Base-by-base conservation (phyloP, 2,113 vertebrate species). In the Macaca nemestrina region DNA sequence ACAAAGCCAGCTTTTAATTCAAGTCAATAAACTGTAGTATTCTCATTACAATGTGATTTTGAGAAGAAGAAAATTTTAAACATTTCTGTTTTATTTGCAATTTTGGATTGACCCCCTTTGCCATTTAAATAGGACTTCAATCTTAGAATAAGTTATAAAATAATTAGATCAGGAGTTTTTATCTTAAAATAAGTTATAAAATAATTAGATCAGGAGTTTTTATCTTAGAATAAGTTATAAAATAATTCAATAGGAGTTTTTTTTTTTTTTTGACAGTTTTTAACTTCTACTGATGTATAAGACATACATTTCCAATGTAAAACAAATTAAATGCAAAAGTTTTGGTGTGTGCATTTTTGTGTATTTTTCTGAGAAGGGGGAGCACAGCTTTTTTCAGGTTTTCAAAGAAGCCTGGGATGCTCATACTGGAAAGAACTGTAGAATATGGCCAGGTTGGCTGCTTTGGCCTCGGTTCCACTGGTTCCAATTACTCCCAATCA, bases 141-240 rank as follows among this genome's bases (percentile, higher is more conserved):
- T 85, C 85, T 97, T 88, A 92, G 84, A 86, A 79, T 79, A 96
- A 70, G 45, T 94, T 87, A 93, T 43, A 84, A 83, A 93, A 96
- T 95, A 97, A 97, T 40, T 82, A 97, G 78, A 86, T 43, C 48
- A 86, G 96, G 89, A 13, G 20, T 75, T 48, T 17, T 8, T n/a
- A 95, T 85, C 85, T 97, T 88, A 92, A 70, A 86, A 79, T 79
- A 96, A 68, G 52, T 94, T 87, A 93, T 43, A 88, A 80, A 93
- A 96, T 95, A 97, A 97, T 45, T 82, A 97, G 78, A 86, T 38
- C 48, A 86, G 96, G 89, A 13, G 16, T 75, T 48, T 14, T 50
- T 50, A 95, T 85, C 85, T 97, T 88, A 92, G 84, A 86, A 79
- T 79, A 95, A 70, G 52, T 94, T 87, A 93, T 43, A 88, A 83